Percentiles rank a stretch among this genome's conserved stretches.
Evolutionary conservation across 2,888 invertebrate genomes (phyloP).

Genomic region (Aphrophora alni): DNA sequence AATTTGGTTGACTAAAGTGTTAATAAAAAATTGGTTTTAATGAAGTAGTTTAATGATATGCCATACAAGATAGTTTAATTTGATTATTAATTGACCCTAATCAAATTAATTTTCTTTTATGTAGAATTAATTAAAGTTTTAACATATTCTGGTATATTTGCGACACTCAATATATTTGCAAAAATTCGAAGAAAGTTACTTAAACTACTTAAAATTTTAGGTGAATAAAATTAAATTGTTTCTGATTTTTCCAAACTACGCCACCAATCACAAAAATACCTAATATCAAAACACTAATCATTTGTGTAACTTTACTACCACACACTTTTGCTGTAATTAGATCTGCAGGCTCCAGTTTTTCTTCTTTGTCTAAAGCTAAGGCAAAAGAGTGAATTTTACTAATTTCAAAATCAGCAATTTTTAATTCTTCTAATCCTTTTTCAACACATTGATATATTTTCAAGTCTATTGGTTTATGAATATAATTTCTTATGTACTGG

Average conservation of each 20-base stretch:
- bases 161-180: too few relatives aligned
- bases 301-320: background rate
- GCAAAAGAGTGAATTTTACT: slow-evolving; percentile 26
- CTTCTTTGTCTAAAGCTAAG: slow-evolving; percentile 34
- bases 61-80: too few relatives aligned
- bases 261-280: background rate
- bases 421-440: slow-evolving; percentile 22
- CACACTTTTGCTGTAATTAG: slow-evolving; percentile 28
- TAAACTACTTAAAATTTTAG: background rate
- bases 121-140: too few relatives aligned
- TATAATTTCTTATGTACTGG: slow-evolving; percentile 28
- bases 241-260: background rate
- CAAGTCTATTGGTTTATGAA: slow-evolving; percentile 14
- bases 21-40: too few relatives aligned
- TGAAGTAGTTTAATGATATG: too few relatives aligned
- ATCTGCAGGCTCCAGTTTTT: slow-evolving; percentile 39
- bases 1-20: too few relatives aligned
- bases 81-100: too few relatives aligned
- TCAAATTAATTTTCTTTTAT: too few relatives aligned
- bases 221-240: background rate
- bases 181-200: too few relatives aligned
- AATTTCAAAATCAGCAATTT: slow-evolving; percentile 31
- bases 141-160: too few relatives aligned
- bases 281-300: background rate
- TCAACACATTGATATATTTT: slow-evolving; percentile 12